Evolutionary conservation across 2,888 invertebrate genomes (phyloP).

Genomic region (Prenolepis imparis): DNA sequence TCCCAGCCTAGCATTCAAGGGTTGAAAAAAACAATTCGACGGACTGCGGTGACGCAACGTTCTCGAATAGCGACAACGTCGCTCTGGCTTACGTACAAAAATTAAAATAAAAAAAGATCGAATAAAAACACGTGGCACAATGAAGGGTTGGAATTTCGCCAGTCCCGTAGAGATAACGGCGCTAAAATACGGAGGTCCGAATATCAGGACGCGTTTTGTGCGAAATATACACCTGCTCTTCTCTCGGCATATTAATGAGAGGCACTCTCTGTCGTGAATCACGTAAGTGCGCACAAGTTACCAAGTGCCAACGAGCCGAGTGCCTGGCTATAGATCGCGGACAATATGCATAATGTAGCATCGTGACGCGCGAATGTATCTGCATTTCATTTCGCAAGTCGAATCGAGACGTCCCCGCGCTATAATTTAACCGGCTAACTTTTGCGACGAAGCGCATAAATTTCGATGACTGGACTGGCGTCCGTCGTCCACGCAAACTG

Average conservation of each 20-base stretch:
- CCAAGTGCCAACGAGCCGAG: constrained; percentile 54
- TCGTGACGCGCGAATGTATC: constrained; percentile 53
- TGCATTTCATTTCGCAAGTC: constrained; percentile 52
- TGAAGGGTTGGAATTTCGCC: not conserved
- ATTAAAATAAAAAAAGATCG: not conserved
- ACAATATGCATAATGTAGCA: constrained; percentile 55
- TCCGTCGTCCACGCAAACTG: not conserved
- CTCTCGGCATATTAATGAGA: constrained; percentile 54
- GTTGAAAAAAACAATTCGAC: not conserved
- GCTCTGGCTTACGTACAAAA: not conserved
- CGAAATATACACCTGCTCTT: constrained; percentile 54
- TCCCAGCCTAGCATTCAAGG: not conserved
- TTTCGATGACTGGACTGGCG: not conserved
- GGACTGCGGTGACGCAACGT: not conserved
- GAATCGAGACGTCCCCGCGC: constrained; percentile 49
- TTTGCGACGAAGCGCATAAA: constrained; percentile 51
- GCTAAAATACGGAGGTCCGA: constrained; percentile 40
- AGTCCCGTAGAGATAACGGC: constrained; percentile 30
- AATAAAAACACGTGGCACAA: not conserved
- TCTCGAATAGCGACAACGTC: not conserved
- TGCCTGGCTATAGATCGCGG: constrained; percentile 50
- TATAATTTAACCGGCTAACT: constrained; percentile 49
- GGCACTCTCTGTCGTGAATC: constrained; percentile 46
- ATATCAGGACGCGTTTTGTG: constrained; percentile 47
- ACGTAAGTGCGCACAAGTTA: constrained; percentile 56